A percentile compares a stretch with the other conserved stretches of the same genome.
Conservation (phyloP, 2,113 vertebrate genomes). For the Elachura formosa region DNA sequence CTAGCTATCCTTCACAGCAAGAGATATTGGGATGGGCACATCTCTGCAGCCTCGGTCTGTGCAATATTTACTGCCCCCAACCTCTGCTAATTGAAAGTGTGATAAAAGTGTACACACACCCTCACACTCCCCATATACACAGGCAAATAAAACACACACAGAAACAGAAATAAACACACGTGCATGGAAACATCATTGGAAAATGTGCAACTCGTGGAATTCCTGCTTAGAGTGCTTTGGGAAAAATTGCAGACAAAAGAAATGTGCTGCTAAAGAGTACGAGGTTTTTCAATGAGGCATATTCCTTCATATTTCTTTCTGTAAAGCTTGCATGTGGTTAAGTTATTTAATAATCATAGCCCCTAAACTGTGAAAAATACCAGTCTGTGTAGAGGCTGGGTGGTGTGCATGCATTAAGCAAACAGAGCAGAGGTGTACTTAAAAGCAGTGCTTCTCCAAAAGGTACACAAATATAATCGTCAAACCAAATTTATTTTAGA, state of each 20-base stretch:
- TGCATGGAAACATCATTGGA: not conserved
- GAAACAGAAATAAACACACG: not conserved
- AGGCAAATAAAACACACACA: not conserved
- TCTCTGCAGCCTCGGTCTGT: not conserved
- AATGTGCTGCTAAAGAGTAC: not conserved
- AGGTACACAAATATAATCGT: not conserved
- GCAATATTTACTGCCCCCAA: not conserved
- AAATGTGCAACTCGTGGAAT: not conserved
- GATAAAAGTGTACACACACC: not conserved
- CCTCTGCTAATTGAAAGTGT: not conserved
- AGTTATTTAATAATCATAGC: not conserved
- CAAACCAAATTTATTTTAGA: conserved; percentile 55
- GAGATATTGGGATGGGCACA: not conserved
- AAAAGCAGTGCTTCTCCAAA: not conserved
- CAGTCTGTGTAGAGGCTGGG: not conserved
- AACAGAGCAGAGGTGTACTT: not conserved
- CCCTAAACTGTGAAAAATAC: not conserved
- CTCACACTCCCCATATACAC: not conserved
- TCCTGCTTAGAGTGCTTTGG: not conserved
- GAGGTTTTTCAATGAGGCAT: not conserved
- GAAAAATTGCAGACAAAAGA: not conserved
- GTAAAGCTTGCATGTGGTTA: not conserved
- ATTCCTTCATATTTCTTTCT: not conserved
- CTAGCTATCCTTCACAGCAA: not conserved
- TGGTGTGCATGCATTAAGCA: not conserved